Evolutionary conservation across 2,888 invertebrate genomes (phyloP).

Genomic region (Aporophyla lueneburgensis): DNA sequence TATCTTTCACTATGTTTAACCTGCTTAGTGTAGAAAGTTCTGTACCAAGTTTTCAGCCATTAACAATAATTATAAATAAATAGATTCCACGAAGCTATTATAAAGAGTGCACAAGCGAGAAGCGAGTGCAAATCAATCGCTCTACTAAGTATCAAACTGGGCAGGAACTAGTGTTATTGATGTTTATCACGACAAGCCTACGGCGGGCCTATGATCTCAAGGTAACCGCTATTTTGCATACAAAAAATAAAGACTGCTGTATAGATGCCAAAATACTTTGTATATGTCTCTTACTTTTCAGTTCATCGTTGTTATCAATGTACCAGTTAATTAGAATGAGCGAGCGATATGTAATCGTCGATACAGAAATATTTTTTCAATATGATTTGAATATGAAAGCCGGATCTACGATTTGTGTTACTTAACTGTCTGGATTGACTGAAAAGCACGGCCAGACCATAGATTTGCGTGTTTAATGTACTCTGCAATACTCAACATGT

Average conservation of each 20-base stretch:
- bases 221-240: constrained; percentile 45
- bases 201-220: constrained; percentile 35
- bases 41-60: constrained; percentile 36
- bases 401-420: neutral
- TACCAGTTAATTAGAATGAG: neutral
- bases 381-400: constrained; percentile 25
- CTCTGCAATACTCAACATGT: neutral
- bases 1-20: neutral
- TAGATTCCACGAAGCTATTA: constrained; percentile 63
- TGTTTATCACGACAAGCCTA: constrained; percentile 59
- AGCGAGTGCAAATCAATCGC: constrained; percentile 71
- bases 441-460: constrained; percentile 1
- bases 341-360: neutral
- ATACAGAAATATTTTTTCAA: constrained; percentile 7
- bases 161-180: constrained; percentile 61
- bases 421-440: neutral
- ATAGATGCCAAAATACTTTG: neutral
- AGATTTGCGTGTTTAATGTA: neutral
- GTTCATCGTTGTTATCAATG: neutral
- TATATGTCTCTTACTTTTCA: neutral
- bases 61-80: constrained; percentile 55
- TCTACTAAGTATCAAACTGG: constrained; percentile 69
- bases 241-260: constrained; percentile 18
- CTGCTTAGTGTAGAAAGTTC: constrained; percentile 23
- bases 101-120: constrained; percentile 65